Evolutionary conservation across 2,888 invertebrate genomes (phyloP).

Genomic region (Aphodius granarius): DNA sequence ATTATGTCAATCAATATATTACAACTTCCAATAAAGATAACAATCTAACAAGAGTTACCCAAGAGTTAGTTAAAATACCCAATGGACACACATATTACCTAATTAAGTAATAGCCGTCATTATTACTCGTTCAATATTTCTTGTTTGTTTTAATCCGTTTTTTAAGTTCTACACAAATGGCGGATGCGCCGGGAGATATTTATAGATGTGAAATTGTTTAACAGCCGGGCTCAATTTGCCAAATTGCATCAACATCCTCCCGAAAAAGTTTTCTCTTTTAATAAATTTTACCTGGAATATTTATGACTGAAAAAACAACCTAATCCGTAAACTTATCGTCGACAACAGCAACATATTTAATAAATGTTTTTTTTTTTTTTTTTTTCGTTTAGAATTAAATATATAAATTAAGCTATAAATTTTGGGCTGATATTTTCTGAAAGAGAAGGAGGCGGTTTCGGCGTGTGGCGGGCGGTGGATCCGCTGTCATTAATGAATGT

Average conservation of each 20-base stretch:
- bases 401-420: conserved; percentile 23
- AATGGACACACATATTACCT: not conserved
- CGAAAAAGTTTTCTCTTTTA: no score
- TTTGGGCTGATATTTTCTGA: conserved; percentile 7
- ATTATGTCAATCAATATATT: no score
- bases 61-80: no score
- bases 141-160: not conserved
- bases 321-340: not conserved
- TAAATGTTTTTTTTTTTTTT: not conserved
- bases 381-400: conserved; percentile 15
- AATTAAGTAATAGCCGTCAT: not conserved
- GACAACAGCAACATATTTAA: conserved; percentile 8
- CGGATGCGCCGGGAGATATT: not conserved
- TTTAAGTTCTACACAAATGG: not conserved
- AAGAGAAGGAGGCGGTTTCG: not conserved
- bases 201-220: not conserved
- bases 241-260: not conserved
- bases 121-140: no score
- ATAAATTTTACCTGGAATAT: not conserved
- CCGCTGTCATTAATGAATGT: conserved; percentile 21
- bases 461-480: not conserved
- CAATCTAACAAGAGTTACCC: no score
- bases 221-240: not conserved
- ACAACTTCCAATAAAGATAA: no score
- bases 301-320: not conserved